Evolutionary conservation across 2,888 invertebrate genomes (phyloP).

Genomic region (Diarsia rubi): DNA sequence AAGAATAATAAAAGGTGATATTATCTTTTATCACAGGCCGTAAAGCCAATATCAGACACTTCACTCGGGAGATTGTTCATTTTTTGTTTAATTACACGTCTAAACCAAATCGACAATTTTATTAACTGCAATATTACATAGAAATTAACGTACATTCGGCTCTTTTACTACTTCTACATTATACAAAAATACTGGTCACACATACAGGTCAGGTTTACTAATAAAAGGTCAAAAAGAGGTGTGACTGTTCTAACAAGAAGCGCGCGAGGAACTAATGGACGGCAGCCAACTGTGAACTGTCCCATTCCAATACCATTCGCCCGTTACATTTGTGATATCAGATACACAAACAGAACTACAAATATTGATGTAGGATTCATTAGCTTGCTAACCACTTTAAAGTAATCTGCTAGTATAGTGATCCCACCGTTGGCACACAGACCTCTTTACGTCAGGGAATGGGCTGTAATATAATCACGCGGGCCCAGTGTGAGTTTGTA

Average conservation of each 20-base stretch:
- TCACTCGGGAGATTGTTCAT: not conserved
- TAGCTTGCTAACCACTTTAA: not conserved
- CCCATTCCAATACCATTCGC: constrained; percentile 11
- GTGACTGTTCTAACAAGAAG: constrained; percentile 32
- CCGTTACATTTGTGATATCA: constrained; percentile 10
- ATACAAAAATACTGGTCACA: not conserved
- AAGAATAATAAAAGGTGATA: not conserved
- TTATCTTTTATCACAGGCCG: too few relatives aligned
- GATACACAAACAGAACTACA: constrained; percentile 7
- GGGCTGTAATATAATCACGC: not conserved
- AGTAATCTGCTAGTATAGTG: too few relatives aligned
- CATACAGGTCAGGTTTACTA: constrained; percentile 7
- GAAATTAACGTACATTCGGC: not conserved
- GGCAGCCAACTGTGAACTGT: constrained; percentile 36
- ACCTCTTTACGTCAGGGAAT: not conserved
- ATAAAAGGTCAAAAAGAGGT: constrained; percentile 42
- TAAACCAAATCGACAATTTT: not conserved
- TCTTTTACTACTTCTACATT: not conserved
- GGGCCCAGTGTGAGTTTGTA: not conserved
- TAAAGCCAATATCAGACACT: constrained; percentile 2
- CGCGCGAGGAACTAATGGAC: constrained; percentile 45
- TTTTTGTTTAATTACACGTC: not conserved
- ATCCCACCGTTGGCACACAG: not conserved
- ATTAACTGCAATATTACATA: not conserved
- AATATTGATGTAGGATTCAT: not conserved